Evolutionary conservation across 1,140 invertebrate genomes (phyloP), one percentile per base, ranked within the genome.

Genomic region (Wasmannia auropunctata): DNA sequence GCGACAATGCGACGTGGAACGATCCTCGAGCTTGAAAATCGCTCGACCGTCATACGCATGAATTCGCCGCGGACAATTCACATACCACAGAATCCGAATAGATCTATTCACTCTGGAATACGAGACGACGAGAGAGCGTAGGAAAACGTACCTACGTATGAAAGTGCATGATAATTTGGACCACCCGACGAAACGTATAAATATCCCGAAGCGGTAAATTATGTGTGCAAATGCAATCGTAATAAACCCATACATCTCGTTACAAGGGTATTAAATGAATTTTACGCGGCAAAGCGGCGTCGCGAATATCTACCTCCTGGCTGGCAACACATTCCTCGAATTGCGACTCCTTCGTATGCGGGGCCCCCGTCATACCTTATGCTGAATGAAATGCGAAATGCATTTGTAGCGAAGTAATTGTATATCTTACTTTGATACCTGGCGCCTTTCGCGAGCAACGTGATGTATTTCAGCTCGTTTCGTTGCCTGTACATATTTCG

Each of bases 21-120:
- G 79, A 83, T 83, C 79, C 67, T 58, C 34, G 51, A 60, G 67
- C 79, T 83, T 72, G 63, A 80, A 69, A 56, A 54, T 79, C 76
- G 76, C 77, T 22, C 77, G 79, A 43, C 51, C 65, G 67, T 58
- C 79, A 81, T 62, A 69, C 77, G 79, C 79, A 58, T 74, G 79
- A 72, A 72, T 72, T 70, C 63, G 63, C 11, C 77, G 79, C 51
- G 65, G 40, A 43, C 77, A 72, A 6, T 58, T 74, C 40, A 43
- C 51, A 58, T 43, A 34, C 51, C 67, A 37, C 51, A 58, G 79
- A 74, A 72, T 43, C 51, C 67, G 54, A 31, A 72, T 34, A 60
- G 67, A 58, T 58, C 28, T 40, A 83, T 34, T 56, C 51, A 31
- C 25, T 60, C 37, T 16, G 49, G 28, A 43, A 72, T 22, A 83